Evolutionary conservation across 2,888 invertebrate genomes (phyloP), one percentile per base, ranked within the genome.

Genomic region (Thalpophila matura): DNA sequence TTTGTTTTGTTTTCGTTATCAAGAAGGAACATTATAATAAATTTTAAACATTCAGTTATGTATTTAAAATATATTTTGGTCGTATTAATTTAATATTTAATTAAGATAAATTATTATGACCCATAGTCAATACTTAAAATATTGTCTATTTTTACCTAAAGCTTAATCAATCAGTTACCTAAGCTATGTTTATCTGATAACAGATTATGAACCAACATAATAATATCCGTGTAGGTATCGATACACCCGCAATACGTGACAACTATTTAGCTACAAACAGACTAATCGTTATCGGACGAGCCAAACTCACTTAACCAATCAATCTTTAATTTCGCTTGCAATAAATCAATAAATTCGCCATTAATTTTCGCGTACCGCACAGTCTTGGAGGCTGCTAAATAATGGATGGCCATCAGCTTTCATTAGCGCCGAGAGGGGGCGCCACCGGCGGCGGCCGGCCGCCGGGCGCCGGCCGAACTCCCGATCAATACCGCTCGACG

Each of bases 271-370:
- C 49, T 45, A 62, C 29, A 50, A 63, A 50, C 66, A 69, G 66
- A 79, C 73, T 73, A 80, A 79, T 78, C 45, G 76, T 57, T 69
- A 69, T 77, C 75, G 49, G 56, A 56, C 61, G 43, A 64, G 51
- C 38, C 63, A 81, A 83, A 85, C 81, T 79, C 81, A 84, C 81
- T 86, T 84, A 82, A 79, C 83, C 83, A 87, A 92, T 92, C 91
- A 90, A 92, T 91, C 89, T 91, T 89, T 91, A 91, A 91, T 91
- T 91, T 89, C 83, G 86, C 85, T 84, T 85, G 89, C 89, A 87
- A 91, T 93, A 90, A 94, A 94, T 94, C 94, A 93, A 94, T 94
- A 91, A 90, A 91, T 91, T 87, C 84, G 86, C 90, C 91, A 93
- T 93, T 92, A 92, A 94, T 94, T 91, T 79, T 92, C 85, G 89